Evolutionary conservation across 2,797 vertebrate genomes (phyloP), one percentile per base, ranked within the genome.

Genomic region (Melopsittacus undulatus): DNA sequence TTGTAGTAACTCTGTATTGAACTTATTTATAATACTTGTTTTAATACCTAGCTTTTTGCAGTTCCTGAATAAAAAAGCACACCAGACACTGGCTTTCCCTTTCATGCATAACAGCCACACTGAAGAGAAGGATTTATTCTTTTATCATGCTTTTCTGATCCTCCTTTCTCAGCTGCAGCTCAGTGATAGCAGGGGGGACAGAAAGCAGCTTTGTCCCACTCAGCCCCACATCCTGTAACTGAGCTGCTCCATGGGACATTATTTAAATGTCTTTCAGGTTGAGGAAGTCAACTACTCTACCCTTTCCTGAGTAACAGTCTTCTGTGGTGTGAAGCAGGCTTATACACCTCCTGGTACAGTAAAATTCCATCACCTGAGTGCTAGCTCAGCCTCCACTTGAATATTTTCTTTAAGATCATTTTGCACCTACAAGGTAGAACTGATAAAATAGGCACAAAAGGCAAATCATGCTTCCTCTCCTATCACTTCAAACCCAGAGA

Each of bases 231-330:
- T 40, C 7, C 51, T 70, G 20, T 23, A 45, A 48, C 23, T 0
- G 23, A 0, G 27, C 20, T 11, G 2, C 36, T 43, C 22, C 59
- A 4, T 0, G 1, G 40, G 13, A 11, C 1, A 20, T 27, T 16
- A 32, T 4, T 5, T 30, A 61, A 54, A 32, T 4, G 2, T 7
- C n/a, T 42, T 57, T 42, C 17, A 49, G 59, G 40, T 2, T 21
- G 48, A 48, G 18, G 45, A 68, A 61, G 21, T 16, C 14, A 87
- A 16, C 42, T 75, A 3, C 34, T 75, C 34, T 23, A 46, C 18
- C 10, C 8, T 89, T 42, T 34, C 38, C 38, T 2, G 2, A 72
- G 23, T 12, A 57, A 45, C 8, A 7, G 13, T 10, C 40, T 29
- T 23, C 4, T 46, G 17, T 5, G 34, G 34, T 5, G 12, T 32